These are phyloP conservation scores for Spodoptera picta DNA, from an alignment of 2,888 invertebrate genomes.

Conservation along the genomic window DNA sequence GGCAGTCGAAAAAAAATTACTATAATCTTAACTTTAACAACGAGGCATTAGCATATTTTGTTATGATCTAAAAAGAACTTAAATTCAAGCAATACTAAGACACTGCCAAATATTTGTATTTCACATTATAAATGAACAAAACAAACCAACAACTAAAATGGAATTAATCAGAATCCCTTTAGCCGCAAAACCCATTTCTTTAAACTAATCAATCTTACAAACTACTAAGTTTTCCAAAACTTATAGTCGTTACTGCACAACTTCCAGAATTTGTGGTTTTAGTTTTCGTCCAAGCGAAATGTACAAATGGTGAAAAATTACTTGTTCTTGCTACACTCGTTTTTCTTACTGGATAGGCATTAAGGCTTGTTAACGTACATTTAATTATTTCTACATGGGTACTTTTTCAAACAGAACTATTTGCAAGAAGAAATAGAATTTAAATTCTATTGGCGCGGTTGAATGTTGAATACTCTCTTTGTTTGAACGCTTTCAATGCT, in stretches of 20 bases:
- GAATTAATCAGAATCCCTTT: slow-evolving; percentile 30
- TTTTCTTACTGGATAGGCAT: slow-evolving; percentile 11
- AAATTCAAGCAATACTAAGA: neutral
- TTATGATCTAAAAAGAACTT: too few relatives aligned
- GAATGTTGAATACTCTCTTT: slow-evolving; percentile 12
- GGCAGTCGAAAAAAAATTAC: too few relatives aligned
- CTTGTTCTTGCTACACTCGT: slow-evolving; percentile 5
- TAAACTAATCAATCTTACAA: slow-evolving; percentile 52
- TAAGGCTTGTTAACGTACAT: neutral
- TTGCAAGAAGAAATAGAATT: neutral
- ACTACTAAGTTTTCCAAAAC: slow-evolving; percentile 36
- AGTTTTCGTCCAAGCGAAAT: slow-evolving; percentile 37
- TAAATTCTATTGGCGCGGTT: neutral
- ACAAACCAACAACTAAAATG: slow-evolving; percentile 1
- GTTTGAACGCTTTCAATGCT: slow-evolving; percentile 8
- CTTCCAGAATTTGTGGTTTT: slow-evolving; percentile 47
- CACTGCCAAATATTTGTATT: neutral
- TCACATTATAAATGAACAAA: slow-evolving; percentile 7
- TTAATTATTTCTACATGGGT: slow-evolving; percentile 8
- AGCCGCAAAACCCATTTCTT: slow-evolving; percentile 34
- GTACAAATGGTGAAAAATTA: slow-evolving; percentile 39
- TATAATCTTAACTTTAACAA: too few relatives aligned
- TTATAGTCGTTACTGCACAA: slow-evolving; percentile 44
- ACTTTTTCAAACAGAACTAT: neutral
- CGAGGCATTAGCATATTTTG: too few relatives aligned